Conservation (phyloP, 1,140 invertebrate genomes). For the Battus philenor region DNA sequence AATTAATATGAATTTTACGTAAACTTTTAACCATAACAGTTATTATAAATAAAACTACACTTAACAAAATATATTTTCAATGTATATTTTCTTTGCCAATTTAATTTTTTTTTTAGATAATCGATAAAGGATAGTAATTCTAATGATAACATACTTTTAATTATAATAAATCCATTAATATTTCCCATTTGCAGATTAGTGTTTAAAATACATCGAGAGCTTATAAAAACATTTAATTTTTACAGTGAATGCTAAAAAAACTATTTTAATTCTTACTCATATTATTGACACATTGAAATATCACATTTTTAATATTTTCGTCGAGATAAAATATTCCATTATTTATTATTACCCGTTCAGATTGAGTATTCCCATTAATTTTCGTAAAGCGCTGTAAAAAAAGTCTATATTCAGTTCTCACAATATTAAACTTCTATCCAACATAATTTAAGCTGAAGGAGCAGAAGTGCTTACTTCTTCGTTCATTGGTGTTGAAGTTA, state of each 20-base stretch:
- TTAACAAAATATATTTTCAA: too few species aligned
- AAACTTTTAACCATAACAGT: too few species aligned
- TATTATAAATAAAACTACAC: too few species aligned
- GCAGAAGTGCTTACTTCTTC: slow-evolving; percentile 1
- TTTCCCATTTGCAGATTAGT: too few species aligned
- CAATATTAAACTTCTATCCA: slow-evolving; percentile 3
- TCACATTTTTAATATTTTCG: slow-evolving; percentile 12
- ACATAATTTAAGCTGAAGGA: not conserved
- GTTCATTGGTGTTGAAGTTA: too few species aligned
- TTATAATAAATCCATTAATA: too few species aligned
- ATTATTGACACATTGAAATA: slow-evolving; percentile 8
- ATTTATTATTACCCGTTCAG: slow-evolving; percentile 9
- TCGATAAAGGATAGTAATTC: too few species aligned
- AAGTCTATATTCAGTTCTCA: slow-evolving; percentile 11
- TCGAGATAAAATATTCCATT: slow-evolving; percentile 3
- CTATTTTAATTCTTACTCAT: slow-evolving; percentile 7
- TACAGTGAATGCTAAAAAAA: slow-evolving; percentile 8
- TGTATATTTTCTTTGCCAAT: too few species aligned
- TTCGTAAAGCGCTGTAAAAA: slow-evolving; percentile 8
- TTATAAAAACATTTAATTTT: slow-evolving; percentile 10
- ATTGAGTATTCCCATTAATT: slow-evolving; percentile 6
- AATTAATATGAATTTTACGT: too few species aligned
- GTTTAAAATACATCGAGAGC: too few species aligned
- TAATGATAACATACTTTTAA: too few species aligned
- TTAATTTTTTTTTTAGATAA: too few species aligned